Conservation (phyloP, 2,888 invertebrate genomes). For the Deladenus siricidicola region DNA sequence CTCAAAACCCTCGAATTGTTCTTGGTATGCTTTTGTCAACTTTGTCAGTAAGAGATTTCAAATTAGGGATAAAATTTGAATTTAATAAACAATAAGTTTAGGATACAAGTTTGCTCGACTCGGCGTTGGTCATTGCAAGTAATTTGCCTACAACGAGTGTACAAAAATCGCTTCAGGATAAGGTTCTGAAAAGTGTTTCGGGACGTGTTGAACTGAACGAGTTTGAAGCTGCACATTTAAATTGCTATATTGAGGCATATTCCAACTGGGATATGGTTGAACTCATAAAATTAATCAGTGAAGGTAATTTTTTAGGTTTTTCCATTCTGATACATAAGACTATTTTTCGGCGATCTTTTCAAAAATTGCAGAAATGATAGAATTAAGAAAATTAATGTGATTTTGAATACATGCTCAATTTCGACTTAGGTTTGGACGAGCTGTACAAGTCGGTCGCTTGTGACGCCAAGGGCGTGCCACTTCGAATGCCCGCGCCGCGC, state of each 20-base stretch:
- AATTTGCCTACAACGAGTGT: slow-evolving; percentile 16
- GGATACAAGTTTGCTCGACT: slow-evolving; percentile 13
- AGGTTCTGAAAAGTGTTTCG: not conserved
- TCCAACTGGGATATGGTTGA: slow-evolving; percentile 20
- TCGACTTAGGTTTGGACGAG: not conserved
- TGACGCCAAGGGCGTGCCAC: not conserved
- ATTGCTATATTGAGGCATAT: slow-evolving; percentile 20
- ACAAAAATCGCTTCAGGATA: slow-evolving; percentile 4
- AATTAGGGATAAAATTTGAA: too few species aligned
- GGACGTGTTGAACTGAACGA: not conserved
- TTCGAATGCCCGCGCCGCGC: too few species aligned
- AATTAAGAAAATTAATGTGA: too few species aligned
- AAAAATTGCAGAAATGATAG: too few species aligned
- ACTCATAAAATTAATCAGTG: slow-evolving; percentile 9
- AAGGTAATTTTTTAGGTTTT: slow-evolving; percentile 4
- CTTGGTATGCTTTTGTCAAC: slow-evolving; percentile 4
- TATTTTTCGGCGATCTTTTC: too few species aligned
- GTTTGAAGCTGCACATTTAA: too few species aligned
- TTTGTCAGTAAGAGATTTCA: not conserved
- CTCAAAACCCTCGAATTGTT: slow-evolving; percentile 6
- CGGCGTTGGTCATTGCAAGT: slow-evolving; percentile 19
- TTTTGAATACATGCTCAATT: not conserved
- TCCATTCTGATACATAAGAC: too few species aligned
- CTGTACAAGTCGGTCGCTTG: slow-evolving; percentile 6
- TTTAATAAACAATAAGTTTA: not conserved